These are phyloP conservation scores for Malaclemys terrapin DNA, from an alignment of 2,113 vertebrate species.

Conservation along the genomic window DNA sequence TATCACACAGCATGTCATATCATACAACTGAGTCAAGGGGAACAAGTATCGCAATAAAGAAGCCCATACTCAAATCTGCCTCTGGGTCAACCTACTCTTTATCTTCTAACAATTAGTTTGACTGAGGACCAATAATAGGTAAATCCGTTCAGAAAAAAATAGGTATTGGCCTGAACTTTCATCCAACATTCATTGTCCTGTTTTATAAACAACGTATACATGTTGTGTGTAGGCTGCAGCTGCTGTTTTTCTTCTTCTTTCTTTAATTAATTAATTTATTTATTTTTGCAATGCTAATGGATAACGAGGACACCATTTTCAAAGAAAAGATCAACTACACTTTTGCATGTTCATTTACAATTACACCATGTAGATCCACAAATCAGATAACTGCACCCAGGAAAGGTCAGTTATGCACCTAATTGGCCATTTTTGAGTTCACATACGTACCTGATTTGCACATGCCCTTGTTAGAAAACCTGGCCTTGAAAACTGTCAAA, in stretches of 20 bases:
- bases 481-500: background rate
- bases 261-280: background rate
- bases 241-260: background rate
- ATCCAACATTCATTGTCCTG: background rate
- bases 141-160: background rate
- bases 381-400: background rate
- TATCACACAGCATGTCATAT: too few species aligned
- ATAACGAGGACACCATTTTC: background rate
- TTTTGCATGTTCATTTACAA: background rate
- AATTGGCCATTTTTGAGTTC: background rate
- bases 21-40: too few species aligned
- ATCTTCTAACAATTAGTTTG: background rate
- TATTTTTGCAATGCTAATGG: background rate
- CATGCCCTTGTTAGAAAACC: background rate
- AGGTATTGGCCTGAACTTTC: rapidly evolving
- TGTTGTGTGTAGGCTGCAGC: background rate
- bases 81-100: too few species aligned
- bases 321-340: background rate
- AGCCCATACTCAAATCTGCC: too few species aligned
- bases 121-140: too few species aligned
- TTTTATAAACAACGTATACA: background rate
- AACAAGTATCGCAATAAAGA: too few species aligned
- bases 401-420: background rate
- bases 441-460: background rate
- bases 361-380: background rate